A percentile compares a stretch with the other conserved stretches of the same genome.
Evolutionary conservation across 2,888 invertebrate genomes (phyloP).

Genomic region (Watsonalla cultraria): DNA sequence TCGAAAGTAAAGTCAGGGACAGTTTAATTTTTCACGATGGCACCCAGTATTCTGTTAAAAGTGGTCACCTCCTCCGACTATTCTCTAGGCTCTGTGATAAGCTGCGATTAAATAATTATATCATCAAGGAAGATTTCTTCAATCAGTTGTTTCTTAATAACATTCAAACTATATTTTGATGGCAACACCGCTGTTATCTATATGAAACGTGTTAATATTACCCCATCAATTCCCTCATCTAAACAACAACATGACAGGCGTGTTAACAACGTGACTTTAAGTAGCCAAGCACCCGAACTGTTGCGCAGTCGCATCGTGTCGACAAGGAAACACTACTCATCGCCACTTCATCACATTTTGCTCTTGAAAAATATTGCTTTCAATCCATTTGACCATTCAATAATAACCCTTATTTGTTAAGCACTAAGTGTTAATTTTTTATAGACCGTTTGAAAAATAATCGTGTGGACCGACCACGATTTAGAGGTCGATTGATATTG

Average conservation of each 20-base stretch:
- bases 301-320: constrained; percentile 26
- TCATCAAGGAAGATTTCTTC: too few relatives aligned
- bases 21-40: too few relatives aligned
- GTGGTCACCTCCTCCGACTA: too few relatives aligned
- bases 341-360: constrained; percentile 22
- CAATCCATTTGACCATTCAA: constrained; percentile 5
- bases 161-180: too few relatives aligned
- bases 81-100: too few relatives aligned
- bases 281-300: constrained; percentile 10
- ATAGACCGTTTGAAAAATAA: neutral
- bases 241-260: neutral
- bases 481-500: constrained; percentile 1
- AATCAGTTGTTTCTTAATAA: too few relatives aligned
- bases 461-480: constrained; percentile 4
- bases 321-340: constrained; percentile 24
- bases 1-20: too few relatives aligned
- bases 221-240: too few relatives aligned
- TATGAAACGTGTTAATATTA: too few relatives aligned
- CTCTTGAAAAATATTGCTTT: constrained; percentile 17
- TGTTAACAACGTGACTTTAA: neutral
- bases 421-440: neutral
- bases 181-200: too few relatives aligned
- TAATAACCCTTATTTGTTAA: neutral
- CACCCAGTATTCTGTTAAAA: too few relatives aligned
- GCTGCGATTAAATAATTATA: too few relatives aligned